These are phyloP conservation scores for Acrobasis consociella DNA, from an alignment of 2,888 invertebrate species.

Conservation along the genomic window DNA sequence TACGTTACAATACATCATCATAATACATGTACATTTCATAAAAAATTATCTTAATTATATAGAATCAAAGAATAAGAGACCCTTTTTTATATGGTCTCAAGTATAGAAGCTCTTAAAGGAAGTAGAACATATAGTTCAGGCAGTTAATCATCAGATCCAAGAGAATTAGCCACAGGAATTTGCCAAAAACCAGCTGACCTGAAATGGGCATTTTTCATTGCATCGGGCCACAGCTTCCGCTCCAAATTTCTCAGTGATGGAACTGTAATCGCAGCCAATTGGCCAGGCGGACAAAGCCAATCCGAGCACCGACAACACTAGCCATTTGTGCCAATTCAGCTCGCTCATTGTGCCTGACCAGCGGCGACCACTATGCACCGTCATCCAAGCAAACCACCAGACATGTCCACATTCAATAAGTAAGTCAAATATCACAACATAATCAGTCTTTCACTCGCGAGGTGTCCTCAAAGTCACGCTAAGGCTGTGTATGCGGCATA, in stretches of 20 bases:
- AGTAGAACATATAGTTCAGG: too few relatives aligned
- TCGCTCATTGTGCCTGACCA: slow-evolving; percentile 71
- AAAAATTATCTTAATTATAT: too few relatives aligned
- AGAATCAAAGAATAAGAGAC: too few relatives aligned
- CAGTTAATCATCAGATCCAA: background rate
- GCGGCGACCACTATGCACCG: slow-evolving; percentile 55
- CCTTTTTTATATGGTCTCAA: too few relatives aligned
- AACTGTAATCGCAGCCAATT: slow-evolving; percentile 81
- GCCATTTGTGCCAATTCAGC: slow-evolving; percentile 81
- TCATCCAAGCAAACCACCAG: slow-evolving; percentile 53
- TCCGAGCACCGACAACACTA: slow-evolving; percentile 79
- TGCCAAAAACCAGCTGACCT: slow-evolving; percentile 53
- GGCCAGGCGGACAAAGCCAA: slow-evolving; percentile 81
- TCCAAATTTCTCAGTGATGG: slow-evolving; percentile 82
- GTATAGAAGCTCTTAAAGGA: too few relatives aligned
- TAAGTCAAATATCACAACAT: slow-evolving; percentile 44
- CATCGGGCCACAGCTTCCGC: slow-evolving; percentile 78
- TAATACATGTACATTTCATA: too few relatives aligned
- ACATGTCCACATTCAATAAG: slow-evolving; percentile 41
- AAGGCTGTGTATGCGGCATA: slow-evolving; percentile 39
- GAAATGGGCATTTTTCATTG: slow-evolving; percentile 80
- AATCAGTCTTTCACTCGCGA: slow-evolving; percentile 31
- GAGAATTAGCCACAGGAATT: background rate
- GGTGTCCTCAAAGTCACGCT: slow-evolving; percentile 18
- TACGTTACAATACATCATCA: too few relatives aligned